These are phyloP conservation scores for Sebastes taczanowskii DNA, from an alignment of 2,797 vertebrate species.

Conservation along the genomic window DNA sequence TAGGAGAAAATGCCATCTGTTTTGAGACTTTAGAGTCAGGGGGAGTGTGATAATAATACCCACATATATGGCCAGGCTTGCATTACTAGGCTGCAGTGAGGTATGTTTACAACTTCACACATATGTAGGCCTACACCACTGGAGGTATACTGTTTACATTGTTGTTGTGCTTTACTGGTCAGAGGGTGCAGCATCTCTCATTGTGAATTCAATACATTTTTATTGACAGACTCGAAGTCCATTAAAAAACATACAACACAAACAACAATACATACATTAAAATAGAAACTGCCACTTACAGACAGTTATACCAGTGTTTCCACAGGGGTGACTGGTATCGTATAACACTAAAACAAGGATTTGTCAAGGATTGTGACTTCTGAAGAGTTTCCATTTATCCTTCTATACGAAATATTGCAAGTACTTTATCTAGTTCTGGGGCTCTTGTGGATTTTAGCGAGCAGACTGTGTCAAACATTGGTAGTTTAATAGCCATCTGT, in stretches of 20 bases:
- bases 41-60: background rate
- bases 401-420: background rate
- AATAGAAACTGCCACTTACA: too few species aligned
- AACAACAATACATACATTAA: too few species aligned
- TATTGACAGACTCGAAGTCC: too few species aligned
- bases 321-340: too few species aligned
- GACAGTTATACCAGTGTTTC: too few species aligned
- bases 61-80: background rate
- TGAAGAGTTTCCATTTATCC: background rate
- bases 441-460: background rate
- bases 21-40: background rate
- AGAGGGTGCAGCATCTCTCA: background rate
- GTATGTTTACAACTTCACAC: conserved; percentile 35
- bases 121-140: background rate
- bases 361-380: background rate
- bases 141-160: background rate
- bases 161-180: background rate
- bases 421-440: background rate
- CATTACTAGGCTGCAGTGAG: conserved; percentile 3
- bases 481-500: background rate
- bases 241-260: too few species aligned
- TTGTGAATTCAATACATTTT: background rate
- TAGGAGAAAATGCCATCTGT: background rate
- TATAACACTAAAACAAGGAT: too few species aligned
- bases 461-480: background rate